Evolutionary conservation across 2,888 invertebrate genomes (phyloP).

Genomic region (Callinectes sapidus): DNA sequence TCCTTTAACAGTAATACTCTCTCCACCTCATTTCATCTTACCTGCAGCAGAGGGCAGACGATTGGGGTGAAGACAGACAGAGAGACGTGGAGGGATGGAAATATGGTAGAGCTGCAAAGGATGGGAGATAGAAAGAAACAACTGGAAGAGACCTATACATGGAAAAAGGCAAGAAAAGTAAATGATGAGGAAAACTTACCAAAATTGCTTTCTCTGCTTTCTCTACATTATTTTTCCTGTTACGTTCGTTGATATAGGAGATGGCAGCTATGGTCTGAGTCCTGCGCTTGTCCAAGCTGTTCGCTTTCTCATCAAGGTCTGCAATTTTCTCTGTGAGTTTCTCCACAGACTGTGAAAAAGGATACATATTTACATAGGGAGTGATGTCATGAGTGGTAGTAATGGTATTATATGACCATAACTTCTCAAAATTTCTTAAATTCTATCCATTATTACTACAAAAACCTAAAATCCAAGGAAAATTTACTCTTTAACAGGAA

Average conservation of each 20-base stretch:
- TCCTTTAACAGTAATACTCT: no score
- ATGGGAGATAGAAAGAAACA: not conserved
- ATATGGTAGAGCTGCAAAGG: not conserved
- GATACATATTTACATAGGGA: not conserved
- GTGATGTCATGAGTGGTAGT: not conserved
- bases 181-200: constrained; percentile 78
- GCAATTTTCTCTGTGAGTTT: constrained; percentile 87
- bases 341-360: constrained; percentile 75
- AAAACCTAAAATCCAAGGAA: no score
- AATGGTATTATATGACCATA: no score
- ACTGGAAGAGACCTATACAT: not conserved
- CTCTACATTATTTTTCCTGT: constrained; percentile 92
- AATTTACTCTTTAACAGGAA: no score
- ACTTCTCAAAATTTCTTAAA: no score
- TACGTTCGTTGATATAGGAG: constrained; percentile 96
- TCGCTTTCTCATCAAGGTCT: constrained; percentile 92
- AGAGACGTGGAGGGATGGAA: not conserved
- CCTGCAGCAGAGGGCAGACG: not conserved
- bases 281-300: constrained; percentile 90
- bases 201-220: constrained; percentile 96
- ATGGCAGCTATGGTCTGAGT: constrained; percentile 95
- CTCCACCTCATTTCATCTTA: no score
- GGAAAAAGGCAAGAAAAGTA: not conserved
- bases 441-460: no score
- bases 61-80: not conserved